Base-by-base conservation (phyloP, 2,888 invertebrate genomes). In the Melanchra persicariae region DNA sequence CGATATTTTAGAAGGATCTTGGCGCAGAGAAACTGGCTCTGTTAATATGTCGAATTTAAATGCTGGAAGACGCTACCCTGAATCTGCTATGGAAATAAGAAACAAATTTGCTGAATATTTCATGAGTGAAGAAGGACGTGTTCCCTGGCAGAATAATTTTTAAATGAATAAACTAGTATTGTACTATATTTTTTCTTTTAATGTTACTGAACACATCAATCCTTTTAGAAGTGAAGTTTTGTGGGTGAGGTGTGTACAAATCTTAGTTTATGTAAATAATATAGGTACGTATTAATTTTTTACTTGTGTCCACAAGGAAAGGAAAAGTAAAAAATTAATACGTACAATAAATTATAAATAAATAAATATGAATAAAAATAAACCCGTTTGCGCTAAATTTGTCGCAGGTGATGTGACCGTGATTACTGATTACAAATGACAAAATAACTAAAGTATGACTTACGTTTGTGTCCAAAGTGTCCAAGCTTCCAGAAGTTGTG, bases 401-500 rank as follows among this genome's bases (percentile, higher is more conserved):
- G 71, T 17, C 65, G 67, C 57, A 17, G 66, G 70, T 75, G 12
- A 70, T 63, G 70, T 70, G 70, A 62, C 66, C 67, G 59, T 63
- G 63, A 62, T 63, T 47, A 59, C 54, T 66, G 69, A 70, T 70
- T 61, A 61, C 34, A 70, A 61, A 61, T 65, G 34, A 61, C 49
- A 61, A 61, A 61, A 61, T 61, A 64, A 64, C 26, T 58, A 47
- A 63, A 59, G 58, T 59, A 70, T 71, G 64, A 70, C 79, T 77
- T 77, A 79, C 79, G 58, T 65, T 69, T 75, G 70, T 78, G 55
- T 80, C 69, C 78, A 83, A 68, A 4, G 80, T 79, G 60, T 82
- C 81, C 78, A 72, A 58, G 69, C 74, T 73, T 57, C 81, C 81
- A 77, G 79, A 79, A 63, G 63, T 73, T 76, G 83, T 82, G 0